Evolutionary conservation across 53 echinoderm and acorn worm genomes (phyloP).

Genomic region (Antedon mediterranea): DNA sequence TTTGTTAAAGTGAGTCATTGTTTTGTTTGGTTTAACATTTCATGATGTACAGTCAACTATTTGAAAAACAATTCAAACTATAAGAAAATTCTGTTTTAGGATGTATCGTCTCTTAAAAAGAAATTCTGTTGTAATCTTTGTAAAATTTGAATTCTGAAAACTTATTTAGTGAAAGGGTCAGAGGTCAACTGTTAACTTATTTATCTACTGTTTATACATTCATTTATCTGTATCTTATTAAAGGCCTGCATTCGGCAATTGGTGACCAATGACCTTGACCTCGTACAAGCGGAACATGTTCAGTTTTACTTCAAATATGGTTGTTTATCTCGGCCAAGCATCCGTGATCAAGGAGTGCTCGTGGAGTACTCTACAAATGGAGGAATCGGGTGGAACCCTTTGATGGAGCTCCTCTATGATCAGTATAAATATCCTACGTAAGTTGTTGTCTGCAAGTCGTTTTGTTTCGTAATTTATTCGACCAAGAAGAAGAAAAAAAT

Average conservation of each 20-base stretch:
- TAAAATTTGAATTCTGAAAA: neutral
- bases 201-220: neutral
- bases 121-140: too few relatives aligned
- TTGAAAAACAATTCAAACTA: too few relatives aligned
- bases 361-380: constrained; percentile 76
- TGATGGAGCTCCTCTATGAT: constrained; percentile 51
- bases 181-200: too few relatives aligned
- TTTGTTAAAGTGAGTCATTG: constrained; percentile 65
- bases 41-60: too few relatives aligned
- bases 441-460: too few relatives aligned
- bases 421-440: constrained; percentile 51
- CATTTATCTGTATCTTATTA: neutral
- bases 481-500: too few relatives aligned
- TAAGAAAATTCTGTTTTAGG: too few relatives aligned
- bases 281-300: constrained; percentile 46
- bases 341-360: constrained; percentile 56
- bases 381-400: constrained; percentile 55
- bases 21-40: too few relatives aligned
- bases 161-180: too few relatives aligned
- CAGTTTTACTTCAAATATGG: constrained; percentile 88
- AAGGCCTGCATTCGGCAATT: constrained; percentile 73
- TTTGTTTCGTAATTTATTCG: too few relatives aligned
- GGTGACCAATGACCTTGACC: constrained; percentile 55
- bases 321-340: constrained; percentile 35
- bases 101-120: too few relatives aligned